Conservation (phyloP, 2,888 invertebrate genomes). For the Cerastis leucographa region DNA sequence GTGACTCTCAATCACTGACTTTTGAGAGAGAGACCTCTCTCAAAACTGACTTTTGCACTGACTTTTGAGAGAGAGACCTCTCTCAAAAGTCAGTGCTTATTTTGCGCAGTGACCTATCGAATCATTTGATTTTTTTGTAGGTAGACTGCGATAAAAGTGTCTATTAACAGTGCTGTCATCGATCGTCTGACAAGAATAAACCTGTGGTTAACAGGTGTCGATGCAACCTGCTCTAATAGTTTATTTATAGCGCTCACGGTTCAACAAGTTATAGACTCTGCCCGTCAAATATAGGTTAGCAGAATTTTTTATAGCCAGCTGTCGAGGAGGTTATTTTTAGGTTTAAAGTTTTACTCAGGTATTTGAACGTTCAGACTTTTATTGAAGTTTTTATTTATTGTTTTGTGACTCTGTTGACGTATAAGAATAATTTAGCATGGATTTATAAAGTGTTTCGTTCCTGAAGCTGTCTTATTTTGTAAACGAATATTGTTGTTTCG, state of each 20-base stretch:
- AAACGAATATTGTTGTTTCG: background rate
- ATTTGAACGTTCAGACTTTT: slow-evolving; percentile 5
- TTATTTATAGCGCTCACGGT: slow-evolving; percentile 17
- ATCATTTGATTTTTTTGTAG: background rate
- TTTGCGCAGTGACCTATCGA: background rate
- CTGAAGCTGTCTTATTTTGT: background rate
- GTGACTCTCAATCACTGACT: too few relatives aligned
- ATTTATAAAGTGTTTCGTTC: background rate
- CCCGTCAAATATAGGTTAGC: slow-evolving; percentile 7
- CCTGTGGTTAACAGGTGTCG: slow-evolving; percentile 13
- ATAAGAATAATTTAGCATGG: background rate
- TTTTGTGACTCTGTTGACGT: background rate
- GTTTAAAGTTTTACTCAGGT: background rate
- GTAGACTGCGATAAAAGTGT: too few relatives aligned
- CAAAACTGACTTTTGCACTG: too few relatives aligned
- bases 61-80: too few relatives aligned
- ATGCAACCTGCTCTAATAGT: slow-evolving; percentile 14
- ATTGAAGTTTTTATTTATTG: background rate
- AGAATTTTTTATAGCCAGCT: slow-evolving; percentile 4
- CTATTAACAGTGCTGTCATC: background rate
- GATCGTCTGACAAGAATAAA: background rate
- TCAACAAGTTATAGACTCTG: slow-evolving; percentile 42
- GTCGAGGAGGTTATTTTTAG: slow-evolving; percentile 15
- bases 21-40: too few relatives aligned
- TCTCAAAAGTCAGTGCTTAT: background rate